Base-by-base conservation (phyloP, 2,888 invertebrate genomes). In the Mesorhabditis sp. region DNA sequence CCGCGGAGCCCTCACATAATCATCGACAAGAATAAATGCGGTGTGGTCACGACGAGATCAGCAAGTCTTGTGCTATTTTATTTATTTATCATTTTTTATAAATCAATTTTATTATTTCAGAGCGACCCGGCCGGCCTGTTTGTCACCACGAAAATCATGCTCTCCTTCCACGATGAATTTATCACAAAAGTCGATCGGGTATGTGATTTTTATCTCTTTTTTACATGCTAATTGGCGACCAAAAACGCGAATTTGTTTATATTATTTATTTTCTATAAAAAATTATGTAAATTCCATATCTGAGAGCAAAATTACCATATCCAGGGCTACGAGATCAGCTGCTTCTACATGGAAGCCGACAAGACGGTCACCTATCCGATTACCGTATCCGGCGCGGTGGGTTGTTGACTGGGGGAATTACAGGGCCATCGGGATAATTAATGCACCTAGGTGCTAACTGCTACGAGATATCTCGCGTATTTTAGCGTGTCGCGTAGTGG, bases 361-460 rank as follows among this genome's bases (percentile, higher is more conserved):
- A 85, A 86, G 71, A 83, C 83, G 4, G 85, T 85, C 41, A 84
- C 83, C 4, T 85, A 84, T 72, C 84, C 85, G 5, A 70, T 85
- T n/a, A 77, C 83, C 42, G 85, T 83, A 13, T 71, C 72, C 67
- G 73, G 75, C 61, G 70, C 74, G 67, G 76, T 77, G 5, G 28
- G 7, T 15, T 63, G 28, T 41, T 28, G 28, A n/a, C 7, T n/a
- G 41, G 15, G 1, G 15, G 41, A 10, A 41, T 41, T n/a, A 28
- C 7, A 63, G 15, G 64, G n/a, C 1, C n/a, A 50, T 50, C 58
- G n/a, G 7, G 13, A 2, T n/a, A n/a, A n/a, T 63, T 28, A 28
- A 28, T 28, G 28, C 28, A 28, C 28, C 28, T 28, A 28, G 28
- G 28, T 28, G 28, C 28, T 28, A 28, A 28, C 28, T 28, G 28